Base-by-base conservation (phyloP, 1,140 invertebrate species). In the Drosophila nasuta region DNA sequence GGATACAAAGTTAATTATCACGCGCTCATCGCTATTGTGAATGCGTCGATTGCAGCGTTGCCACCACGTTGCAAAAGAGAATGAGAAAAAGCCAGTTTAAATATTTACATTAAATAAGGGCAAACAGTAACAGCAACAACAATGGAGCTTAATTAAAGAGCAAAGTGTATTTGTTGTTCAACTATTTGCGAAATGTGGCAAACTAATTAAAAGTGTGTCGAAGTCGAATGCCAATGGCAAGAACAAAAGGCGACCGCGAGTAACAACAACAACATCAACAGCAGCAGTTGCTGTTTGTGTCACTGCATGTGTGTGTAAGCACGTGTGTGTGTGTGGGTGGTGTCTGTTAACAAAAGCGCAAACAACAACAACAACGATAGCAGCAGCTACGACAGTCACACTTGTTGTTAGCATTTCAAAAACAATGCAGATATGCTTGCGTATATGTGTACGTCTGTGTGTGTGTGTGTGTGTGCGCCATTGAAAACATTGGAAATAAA, bases 141-240 rank as follows among this genome's bases (percentile, higher is more conserved):
- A 28, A 43, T n/a, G 25, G 6, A 48, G 54, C 82, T 82, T 87
- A 87, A 87, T 87, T 87, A 87, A 88, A 68, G 68, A 69, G 66
- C 57, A 75, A 70, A 73, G 71, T 79, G 63, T 82, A 82, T 87
- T 88, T 87, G 83, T 68, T 82, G 11, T 82, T 74, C 45, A 86
- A 86, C 82, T 86, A 79, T 86, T 86, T 86, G 82, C 83, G 51
- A 87, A 88, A 87, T 87, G 82, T 82, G 82, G 79, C 77, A 87
- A 87, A 87, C 82, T 87, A 87, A 87, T 87, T 87, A 87, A 88
- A 87, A 82, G 70, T 68, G 83, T 88, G 83, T 87, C 71, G 69
- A 72, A 66, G 82, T 82, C 82, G 83, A 86, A 82, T 86, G 82
- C 82, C 82, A 86, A 87, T 86, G 82, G 83, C 82, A 86, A 86